Conservation (phyloP, 2,113 vertebrate genomes). For the Eira barbara region DNA sequence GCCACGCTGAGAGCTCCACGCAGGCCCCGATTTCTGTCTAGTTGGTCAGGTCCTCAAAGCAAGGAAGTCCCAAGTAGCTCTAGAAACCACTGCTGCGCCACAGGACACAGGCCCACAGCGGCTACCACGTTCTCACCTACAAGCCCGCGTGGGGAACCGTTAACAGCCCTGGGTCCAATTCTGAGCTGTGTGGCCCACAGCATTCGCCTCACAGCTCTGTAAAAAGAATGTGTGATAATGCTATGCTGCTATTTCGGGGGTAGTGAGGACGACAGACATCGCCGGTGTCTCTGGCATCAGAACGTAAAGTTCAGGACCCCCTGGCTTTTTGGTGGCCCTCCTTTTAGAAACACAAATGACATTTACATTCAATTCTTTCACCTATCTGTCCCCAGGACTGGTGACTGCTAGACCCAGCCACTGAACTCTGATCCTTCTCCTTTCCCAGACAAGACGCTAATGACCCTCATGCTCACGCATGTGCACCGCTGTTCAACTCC, state of each 20-base stretch:
- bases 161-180: background rate
- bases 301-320: background rate
- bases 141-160: background rate
- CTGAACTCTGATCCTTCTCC: background rate
- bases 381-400: background rate
- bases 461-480: fast-evolving
- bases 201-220: background rate
- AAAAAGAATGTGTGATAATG: background rate
- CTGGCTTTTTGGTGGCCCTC: background rate
- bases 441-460: background rate
- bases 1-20: fast-evolving
- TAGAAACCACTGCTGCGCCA: background rate
- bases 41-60: background rate
- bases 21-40: background rate
- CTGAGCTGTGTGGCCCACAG: background rate
- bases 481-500: fast-evolving
- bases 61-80: background rate
- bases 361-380: background rate
- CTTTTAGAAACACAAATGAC: background rate
- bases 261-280: background rate
- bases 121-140: background rate
- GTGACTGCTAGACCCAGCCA: background rate
- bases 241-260: background rate
- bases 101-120: background rate
- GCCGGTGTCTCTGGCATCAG: background rate